Evolutionary conservation across 2,113 vertebrate species (phyloP), one percentile per base, ranked within the genome.

Genomic region (Podiceps cristatus): DNA sequence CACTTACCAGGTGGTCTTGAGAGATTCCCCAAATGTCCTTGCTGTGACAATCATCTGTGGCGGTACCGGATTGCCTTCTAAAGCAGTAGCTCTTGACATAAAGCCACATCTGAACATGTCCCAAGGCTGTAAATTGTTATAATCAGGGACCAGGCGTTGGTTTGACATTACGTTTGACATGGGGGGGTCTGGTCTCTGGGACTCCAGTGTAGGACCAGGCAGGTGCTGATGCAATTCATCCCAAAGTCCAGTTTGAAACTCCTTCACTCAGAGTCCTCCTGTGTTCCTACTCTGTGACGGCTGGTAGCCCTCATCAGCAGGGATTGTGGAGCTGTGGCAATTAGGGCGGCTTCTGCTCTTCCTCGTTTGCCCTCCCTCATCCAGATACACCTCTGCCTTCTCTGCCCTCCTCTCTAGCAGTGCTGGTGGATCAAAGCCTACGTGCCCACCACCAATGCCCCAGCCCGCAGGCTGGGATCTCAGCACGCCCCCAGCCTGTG

Each of bases 21-120:
- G 82, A 91, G 42, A 81, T 56, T 86, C 71, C 56, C 24, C 56
- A 22, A 84, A 64, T 4, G 64, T 77, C 82, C 76, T 88, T 93
- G 79, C 59, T 84, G 92, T 60, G 63, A 50, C 74, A 76, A 18
- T 58, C 75, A 68, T 20, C 58, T 93, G 47, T 37, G n/a, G 66
- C 84, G 68, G 29, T 64, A 78, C 77, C 81, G 44, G 37, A 10
- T 68, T 88, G 40, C 42, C 72, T 92, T 86, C 33, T 80, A 91
- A 97, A 80, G n/a, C 7, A 3, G 50, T 23, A 77, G 40, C 31
- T 92, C 42, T 77, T 86, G 79, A 77, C 50, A 63, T 11, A 80
- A 93, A 95, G 27, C 44, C 59, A 88, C 47, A 56, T 59, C 75
- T 92, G 79, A 88, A 86, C 49, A 4, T 16, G 40, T 52, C 52